A percentile compares a stretch with the other conserved stretches of the same genome.
These are phyloP conservation scores for Lacanobia wlatinum DNA, from an alignment of 2,888 invertebrate genomes.

Conservation along the genomic window DNA sequence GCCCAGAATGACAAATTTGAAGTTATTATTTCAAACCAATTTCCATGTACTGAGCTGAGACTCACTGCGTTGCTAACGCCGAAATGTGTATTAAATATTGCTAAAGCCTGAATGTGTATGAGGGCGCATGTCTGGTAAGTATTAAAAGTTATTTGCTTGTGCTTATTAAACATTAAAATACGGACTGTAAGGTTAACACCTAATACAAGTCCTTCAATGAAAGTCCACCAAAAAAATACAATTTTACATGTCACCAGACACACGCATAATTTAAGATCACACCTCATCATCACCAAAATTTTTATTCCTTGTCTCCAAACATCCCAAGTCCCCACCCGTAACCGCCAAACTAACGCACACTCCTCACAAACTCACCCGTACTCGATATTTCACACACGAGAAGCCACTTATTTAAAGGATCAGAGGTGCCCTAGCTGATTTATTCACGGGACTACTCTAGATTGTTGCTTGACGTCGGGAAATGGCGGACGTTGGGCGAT, in stretches of 20 bases:
- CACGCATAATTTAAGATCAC: neutral
- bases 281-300: neutral
- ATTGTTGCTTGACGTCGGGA: constrained; percentile 71
- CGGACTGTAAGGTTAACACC: too few relatives aligned
- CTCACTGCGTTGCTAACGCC: too few relatives aligned
- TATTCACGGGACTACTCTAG: constrained; percentile 80
- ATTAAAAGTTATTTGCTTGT: too few relatives aligned
- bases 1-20: too few relatives aligned
- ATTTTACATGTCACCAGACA: neutral
- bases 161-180: too few relatives aligned
- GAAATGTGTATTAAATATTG: too few relatives aligned
- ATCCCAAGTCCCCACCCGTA: neutral
- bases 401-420: constrained; percentile 88
- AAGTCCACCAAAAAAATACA: too few relatives aligned
- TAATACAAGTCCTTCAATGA: too few relatives aligned
- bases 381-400: constrained; percentile 89
- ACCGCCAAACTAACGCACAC: constrained; percentile 34
- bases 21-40: too few relatives aligned
- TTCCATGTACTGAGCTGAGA: too few relatives aligned
- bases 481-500: constrained; percentile 64
- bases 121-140: too few relatives aligned
- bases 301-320: neutral
- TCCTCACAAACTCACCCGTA: constrained; percentile 54
- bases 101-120: too few relatives aligned
- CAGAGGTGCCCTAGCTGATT: constrained; percentile 86